Evolutionary conservation across 2,113 vertebrate genomes (phyloP), one percentile per base, ranked within the genome.

Genomic region (Myxocyprinus asiaticus): DNA sequence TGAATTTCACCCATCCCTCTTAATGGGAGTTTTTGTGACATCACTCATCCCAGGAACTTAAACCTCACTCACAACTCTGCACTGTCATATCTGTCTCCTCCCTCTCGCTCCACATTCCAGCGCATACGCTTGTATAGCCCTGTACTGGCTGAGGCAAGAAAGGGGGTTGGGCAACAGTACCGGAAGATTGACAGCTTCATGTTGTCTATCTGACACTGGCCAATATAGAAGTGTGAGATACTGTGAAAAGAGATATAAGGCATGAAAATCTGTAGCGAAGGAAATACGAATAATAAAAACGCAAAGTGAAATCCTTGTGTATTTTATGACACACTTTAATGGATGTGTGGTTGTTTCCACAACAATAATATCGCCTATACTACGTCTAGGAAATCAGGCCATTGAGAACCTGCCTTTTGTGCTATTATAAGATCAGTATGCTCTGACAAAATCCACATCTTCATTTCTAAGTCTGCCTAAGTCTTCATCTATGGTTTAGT

Each of bases 71-170:
- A 96, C 95, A 94, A 94, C 44, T 95, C 91, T 62, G 91, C 91
- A 5, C 82, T 74, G 0, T 65, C 61, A 8, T 14, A 68, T 43
- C 2, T 5, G 0, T 81, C 22, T 33, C 73, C 47, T 66, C 17
- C 12, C 5, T 74, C 78, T 50, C 71, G 82, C 72, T 91, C 90
- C 67, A 96, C 91, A 6, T 96, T 96, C 95, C 95, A 96, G 45
- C 95, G 94, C 92, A 96, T 95, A 81, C 92, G 90, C 86, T 96
- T 96, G 82, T 92, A 94, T 58, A 94, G 89, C n/a, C 90, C 86
- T 0, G 62, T 85, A 76, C 90, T 68, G 12, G 87, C 74, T 17
- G 48, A 82, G 42, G 89, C 67, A 1, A 93, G 91, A 85, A 93
- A 95, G 0, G 93, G 90, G 0, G 87, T 83, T 0, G 91, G 91